Base-by-base conservation (phyloP, 2,888 invertebrate genomes). In the Pandemis heparana region DNA sequence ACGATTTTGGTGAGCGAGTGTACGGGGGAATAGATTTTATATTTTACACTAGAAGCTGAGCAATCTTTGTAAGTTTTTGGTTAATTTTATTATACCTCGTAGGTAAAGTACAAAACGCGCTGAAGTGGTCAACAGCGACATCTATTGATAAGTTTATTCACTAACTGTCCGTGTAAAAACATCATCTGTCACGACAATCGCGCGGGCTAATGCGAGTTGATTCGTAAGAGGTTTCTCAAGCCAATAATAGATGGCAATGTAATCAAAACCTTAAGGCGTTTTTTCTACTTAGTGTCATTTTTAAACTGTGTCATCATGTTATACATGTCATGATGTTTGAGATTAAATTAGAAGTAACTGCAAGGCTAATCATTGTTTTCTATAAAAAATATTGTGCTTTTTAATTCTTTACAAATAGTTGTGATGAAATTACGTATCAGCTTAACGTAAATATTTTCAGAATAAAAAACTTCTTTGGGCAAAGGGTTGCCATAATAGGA, bases 231-330 rank as follows among this genome's bases (percentile, higher is more conserved):
- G 6, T n/a, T 6, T n/a, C n/a, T 48, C 7, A 48, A 14, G 7
- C 0, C 12, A 48, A n/a, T n/a, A 32, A 10, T 10, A 71, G 70
- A 48, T 71, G 70, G 59, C 70, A 46, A 59, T 64, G 16, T 39
- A 43, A 18, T 70, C 46, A 63, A 41, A 8, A 12, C 5, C 1
- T 6, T 23, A 6, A 69, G 48, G 68, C 38, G 60, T 61, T 61
- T 48, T 69, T 18, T 2, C 23, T n/a, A 5, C 0, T n/a, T 14
- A 14, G 16, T 16, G 51, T 16, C 16, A 53, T 1, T 53, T 53
- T 16, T 18, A 53, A 53, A 16, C 8, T 53, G 7, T 53, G 51
- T 53, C 16, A 12, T n/a, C 12, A 12, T 7, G 7, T 10, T 3
- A 65, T 32, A 32, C 23, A 9, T 12, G 51, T n/a, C 2, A 16